phyloP scores from a whole-genome alignment of 2,113 vertebrate species.

The Alethe castanea region DNA sequence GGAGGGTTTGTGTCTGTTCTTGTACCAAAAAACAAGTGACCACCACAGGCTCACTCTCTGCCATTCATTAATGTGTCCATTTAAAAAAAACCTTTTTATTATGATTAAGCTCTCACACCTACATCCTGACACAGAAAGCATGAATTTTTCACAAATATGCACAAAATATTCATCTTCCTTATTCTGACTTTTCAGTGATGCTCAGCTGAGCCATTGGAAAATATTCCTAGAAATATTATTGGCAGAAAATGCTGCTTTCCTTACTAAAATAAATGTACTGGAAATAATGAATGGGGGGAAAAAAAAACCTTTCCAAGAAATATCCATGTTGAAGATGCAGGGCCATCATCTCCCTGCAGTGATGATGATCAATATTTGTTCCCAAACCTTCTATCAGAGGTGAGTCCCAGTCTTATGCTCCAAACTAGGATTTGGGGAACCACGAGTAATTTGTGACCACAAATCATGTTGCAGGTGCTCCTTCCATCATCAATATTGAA shows the following conservation, averaged over 20 bases:
- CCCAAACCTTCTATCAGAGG: neutral
- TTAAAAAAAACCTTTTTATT: neutral
- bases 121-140: neutral
- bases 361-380: neutral
- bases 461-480: neutral
- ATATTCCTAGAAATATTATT: neutral
- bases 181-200: neutral
- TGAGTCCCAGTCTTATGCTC: neutral
- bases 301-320: neutral
- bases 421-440: neutral
- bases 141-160: neutral
- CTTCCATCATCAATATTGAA: neutral
- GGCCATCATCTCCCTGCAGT: neutral
- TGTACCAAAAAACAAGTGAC: neutral
- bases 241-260: neutral
- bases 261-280: neutral
- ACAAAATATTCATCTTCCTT: neutral
- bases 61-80: neutral
- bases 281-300: neutral
- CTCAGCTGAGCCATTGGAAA: neutral
- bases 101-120: neutral
- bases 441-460: rapidly evolving
- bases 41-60: neutral
- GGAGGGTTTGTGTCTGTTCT: neutral
- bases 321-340: neutral